Conservation (phyloP, 2,797 vertebrate species). For the Echiichthys vipera region DNA sequence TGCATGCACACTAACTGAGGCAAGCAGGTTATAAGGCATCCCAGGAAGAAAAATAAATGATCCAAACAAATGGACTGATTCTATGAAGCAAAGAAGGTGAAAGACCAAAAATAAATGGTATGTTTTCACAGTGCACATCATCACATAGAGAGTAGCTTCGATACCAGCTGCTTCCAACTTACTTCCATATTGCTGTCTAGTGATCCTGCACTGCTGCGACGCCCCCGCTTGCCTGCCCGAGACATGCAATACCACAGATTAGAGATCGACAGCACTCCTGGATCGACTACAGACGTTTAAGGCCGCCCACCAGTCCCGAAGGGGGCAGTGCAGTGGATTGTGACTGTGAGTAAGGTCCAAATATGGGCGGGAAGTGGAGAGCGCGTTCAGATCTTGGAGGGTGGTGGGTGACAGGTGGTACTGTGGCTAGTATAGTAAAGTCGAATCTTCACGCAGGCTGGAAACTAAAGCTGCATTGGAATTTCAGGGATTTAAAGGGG, state of each 20-base stretch:
- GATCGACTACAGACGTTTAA: conserved; percentile 83
- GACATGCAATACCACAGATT: conserved; percentile 99
- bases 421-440: conserved; percentile 47
- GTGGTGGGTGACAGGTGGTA: conserved; percentile 59
- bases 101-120: conserved; percentile 85
- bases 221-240: conserved; percentile 99
- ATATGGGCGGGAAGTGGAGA: conserved; percentile 56
- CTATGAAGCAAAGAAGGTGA: conserved; percentile 87
- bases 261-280: conserved; percentile 92
- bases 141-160: conserved; percentile 93
- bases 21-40: conserved; percentile 90
- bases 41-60: conserved; percentile 79
- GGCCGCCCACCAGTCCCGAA: conserved; percentile 78
- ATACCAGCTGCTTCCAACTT: conserved; percentile 96
- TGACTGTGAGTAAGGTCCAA: conserved; percentile 74
- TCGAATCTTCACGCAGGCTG: conserved; percentile 35
- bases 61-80: conserved; percentile 81
- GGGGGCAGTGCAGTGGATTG: conserved; percentile 78
- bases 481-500: conserved; percentile 26
- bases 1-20: conserved; percentile 92
- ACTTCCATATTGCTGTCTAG: conserved; percentile 99
- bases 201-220: conserved; percentile 99
- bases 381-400: conserved; percentile 59
- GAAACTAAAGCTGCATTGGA: conserved; percentile 11
- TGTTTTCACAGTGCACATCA: conserved; percentile 92